These are phyloP conservation scores for Zoanthus solanderi DNA, from an alignment of 92 coral and sea anemone genomes.

Conservation along the genomic window DNA sequence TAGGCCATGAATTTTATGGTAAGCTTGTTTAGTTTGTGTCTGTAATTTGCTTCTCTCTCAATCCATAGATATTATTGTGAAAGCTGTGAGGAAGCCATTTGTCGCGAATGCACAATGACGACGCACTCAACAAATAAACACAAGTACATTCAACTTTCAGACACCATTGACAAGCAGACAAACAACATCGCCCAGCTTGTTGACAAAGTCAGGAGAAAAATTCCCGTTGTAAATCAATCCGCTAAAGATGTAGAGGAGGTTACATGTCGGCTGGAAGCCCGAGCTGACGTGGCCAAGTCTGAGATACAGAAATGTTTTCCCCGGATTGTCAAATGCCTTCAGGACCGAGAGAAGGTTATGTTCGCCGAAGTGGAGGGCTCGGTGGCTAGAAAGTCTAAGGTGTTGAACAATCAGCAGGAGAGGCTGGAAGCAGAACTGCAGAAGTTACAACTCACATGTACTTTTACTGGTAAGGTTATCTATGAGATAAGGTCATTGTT, in stretches of 20 bases:
- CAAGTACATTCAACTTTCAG: slow-evolving; percentile 93
- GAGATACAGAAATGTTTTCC: slow-evolving; percentile 99
- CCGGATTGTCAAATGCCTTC: slow-evolving; percentile 83
- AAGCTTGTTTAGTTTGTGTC: background rate
- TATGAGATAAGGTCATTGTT: background rate
- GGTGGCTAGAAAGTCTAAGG: slow-evolving; percentile 88
- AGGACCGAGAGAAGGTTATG: slow-evolving; percentile 95
- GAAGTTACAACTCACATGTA: slow-evolving; percentile 81
- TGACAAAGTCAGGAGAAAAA: slow-evolving; percentile 90
- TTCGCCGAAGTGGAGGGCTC: slow-evolving; percentile 89
- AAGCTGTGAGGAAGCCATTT: slow-evolving; percentile 98
- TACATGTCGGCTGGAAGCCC: slow-evolving; percentile 89
- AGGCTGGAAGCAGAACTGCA: slow-evolving; percentile 91
- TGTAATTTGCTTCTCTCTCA: background rate
- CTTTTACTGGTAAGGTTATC: slow-evolving; percentile 23
- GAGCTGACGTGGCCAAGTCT: slow-evolving; percentile 97
- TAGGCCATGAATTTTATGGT: background rate
- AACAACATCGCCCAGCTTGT: slow-evolving; percentile 80
- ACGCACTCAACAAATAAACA: slow-evolving; percentile 95
- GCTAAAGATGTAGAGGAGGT: slow-evolving; percentile 96
- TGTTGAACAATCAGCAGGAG: slow-evolving; percentile 91
- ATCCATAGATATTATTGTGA: slow-evolving; percentile 90
- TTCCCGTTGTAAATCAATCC: slow-evolving; percentile 93
- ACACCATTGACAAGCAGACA: slow-evolving; percentile 94
- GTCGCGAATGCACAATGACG: slow-evolving; percentile 99